Conservation (phyloP, 2,113 vertebrate genomes). For the Copsychus sechellarum region DNA sequence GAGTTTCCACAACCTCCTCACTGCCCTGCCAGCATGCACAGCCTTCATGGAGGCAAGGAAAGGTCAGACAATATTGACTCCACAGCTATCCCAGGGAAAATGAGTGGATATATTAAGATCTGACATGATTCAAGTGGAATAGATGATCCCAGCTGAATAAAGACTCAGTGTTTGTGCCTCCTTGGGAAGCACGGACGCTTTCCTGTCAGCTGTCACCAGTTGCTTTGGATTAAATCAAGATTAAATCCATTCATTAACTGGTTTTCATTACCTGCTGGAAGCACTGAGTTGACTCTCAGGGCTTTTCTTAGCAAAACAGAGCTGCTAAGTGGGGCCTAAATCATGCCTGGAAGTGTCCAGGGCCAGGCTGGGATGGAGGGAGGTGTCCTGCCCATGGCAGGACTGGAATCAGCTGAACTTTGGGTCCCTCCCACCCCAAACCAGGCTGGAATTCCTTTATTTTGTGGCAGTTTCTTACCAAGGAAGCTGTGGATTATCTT, state of each 20-base stretch:
- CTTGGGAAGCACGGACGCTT: not conserved
- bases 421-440: not conserved
- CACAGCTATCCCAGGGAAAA: slow-evolving; percentile 11
- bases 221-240: slow-evolving; percentile 19
- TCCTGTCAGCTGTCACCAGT: not conserved
- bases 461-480: not conserved
- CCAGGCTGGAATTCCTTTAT: not conserved
- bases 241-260: slow-evolving; percentile 24
- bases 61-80: slow-evolving; percentile 24
- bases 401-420: not conserved
- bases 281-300: not conserved
- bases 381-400: not conserved
- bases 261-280: not conserved
- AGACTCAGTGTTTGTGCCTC: not conserved
- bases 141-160: slow-evolving; percentile 20
- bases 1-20: not conserved
- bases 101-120: not conserved
- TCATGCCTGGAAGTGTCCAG: not conserved
- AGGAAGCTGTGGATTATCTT: not conserved
- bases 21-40: not conserved
- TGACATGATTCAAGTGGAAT: slow-evolving; percentile 11
- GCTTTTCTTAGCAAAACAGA: not conserved
- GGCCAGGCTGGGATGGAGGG: not conserved
- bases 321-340: not conserved
- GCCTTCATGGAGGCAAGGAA: not conserved